These are phyloP conservation scores for Bombus impatiens DNA, from an alignment of 1,140 invertebrate species.

Conservation along the genomic window DNA sequence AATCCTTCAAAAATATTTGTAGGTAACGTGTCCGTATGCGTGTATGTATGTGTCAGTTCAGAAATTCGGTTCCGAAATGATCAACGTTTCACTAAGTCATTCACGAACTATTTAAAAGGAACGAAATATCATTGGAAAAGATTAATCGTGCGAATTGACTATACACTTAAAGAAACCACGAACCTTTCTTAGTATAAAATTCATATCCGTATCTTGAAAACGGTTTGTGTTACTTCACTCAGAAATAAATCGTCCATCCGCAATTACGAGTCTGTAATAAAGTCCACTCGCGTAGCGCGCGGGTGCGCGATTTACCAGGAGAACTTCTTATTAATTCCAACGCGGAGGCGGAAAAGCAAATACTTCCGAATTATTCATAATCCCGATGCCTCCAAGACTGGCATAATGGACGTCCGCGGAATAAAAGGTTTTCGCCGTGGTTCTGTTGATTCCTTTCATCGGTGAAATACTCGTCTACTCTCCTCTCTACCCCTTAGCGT, in stretches of 20 bases:
- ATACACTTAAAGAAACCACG: too few relatives aligned
- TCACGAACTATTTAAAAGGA: not conserved
- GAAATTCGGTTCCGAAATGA: not conserved
- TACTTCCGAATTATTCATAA: slow-evolving; percentile 70
- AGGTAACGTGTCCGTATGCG: too few relatives aligned
- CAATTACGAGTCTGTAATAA: slow-evolving; percentile 23
- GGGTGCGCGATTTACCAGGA: not conserved
- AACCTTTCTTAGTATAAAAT: not conserved
- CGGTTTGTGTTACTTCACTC: not conserved
- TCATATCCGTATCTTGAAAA: not conserved
- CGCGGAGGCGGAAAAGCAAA: slow-evolving; percentile 60
- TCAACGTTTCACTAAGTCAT: not conserved
- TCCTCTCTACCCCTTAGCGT: not conserved
- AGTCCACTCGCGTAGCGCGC: slow-evolving; percentile 17
- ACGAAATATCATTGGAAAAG: not conserved
- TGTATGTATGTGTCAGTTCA: too few relatives aligned
- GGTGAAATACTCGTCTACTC: slow-evolving; percentile 20
- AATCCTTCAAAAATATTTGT: too few relatives aligned
- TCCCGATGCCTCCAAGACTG: slow-evolving; percentile 44
- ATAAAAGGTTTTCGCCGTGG: slow-evolving; percentile 56
- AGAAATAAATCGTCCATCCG: not conserved
- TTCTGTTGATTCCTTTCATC: slow-evolving; percentile 47
- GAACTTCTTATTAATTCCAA: slow-evolving; percentile 61
- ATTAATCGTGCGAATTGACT: not conserved
- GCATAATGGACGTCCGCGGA: slow-evolving; percentile 56